Percentiles rank a stretch among this genome's conserved stretches.
phyloP scores from a whole-genome alignment of 2,888 invertebrate species.

The Sarcophaga rosellei region DNA sequence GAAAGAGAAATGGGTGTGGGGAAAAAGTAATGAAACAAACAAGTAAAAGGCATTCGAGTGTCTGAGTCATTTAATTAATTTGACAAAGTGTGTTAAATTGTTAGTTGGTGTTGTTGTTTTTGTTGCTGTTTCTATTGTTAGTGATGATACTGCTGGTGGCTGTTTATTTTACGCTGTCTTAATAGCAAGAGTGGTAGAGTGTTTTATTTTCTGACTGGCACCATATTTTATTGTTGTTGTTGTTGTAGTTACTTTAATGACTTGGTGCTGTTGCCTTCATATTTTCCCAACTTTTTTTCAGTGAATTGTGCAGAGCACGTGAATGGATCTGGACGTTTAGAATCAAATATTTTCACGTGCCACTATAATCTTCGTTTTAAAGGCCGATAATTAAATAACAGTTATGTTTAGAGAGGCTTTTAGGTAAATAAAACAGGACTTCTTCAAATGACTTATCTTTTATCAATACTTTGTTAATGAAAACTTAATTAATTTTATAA shows the following conservation, averaged over 20 bases:
- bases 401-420: too few species aligned
- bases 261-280: constrained; percentile 6
- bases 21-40: constrained; percentile 69
- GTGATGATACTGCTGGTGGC: background rate
- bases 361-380: background rate
- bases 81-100: constrained; percentile 67
- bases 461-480: too few species aligned
- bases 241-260: constrained; percentile 38
- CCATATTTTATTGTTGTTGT: constrained; percentile 49
- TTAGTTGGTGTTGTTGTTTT: constrained; percentile 15
- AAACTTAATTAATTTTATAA: too few species aligned
- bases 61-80: constrained; percentile 74
- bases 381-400: background rate
- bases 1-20: too few species aligned
- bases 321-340: background rate
- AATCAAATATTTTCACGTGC: background rate
- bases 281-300: background rate
- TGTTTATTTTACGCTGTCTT: constrained; percentile 56
- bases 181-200: constrained; percentile 33
- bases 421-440: too few species aligned
- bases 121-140: constrained; percentile 24
- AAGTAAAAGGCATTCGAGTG: constrained; percentile 70
- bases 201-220: constrained; percentile 32
- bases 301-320: background rate
- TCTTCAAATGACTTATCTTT: too few species aligned